Conservation (phyloP, 2,113 vertebrate species). For the Lepisosteus osseus region DNA sequence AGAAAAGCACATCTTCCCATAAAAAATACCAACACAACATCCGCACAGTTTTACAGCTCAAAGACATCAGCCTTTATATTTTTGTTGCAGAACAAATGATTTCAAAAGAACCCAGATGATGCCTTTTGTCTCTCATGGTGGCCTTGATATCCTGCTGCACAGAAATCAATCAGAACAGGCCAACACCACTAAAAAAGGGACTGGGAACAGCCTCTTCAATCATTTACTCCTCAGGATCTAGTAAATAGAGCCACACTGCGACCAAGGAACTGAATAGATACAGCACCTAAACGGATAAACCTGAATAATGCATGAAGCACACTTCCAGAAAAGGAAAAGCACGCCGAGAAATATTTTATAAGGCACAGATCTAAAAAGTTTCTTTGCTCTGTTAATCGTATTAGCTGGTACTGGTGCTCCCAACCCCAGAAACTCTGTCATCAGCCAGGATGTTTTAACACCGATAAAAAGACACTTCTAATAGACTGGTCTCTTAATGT, state of each 20-base stretch:
- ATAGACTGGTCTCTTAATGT: not conserved
- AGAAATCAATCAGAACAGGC: not conserved
- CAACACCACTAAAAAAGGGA: not conserved
- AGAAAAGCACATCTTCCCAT: too few species aligned
- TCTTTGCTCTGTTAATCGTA: conserved; percentile 37
- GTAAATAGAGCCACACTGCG: conserved; percentile 39
- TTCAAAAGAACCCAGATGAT: too few species aligned
- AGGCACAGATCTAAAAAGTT: conserved; percentile 27
- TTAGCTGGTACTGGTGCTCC: conserved; percentile 29
- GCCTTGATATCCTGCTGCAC: not conserved
- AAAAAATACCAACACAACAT: not conserved
- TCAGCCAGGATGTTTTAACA: conserved; percentile 10
- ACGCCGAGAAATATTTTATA: conserved; percentile 43
- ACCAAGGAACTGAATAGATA: conserved; percentile 41
- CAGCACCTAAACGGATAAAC: conserved; percentile 27
- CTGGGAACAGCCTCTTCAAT: conserved; percentile 29
- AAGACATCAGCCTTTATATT: not conserved
- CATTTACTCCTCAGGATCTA: conserved; percentile 39
- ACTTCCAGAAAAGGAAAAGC: conserved; percentile 30
- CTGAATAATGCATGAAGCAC: conserved; percentile 49
- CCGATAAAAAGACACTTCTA: conserved; percentile 19
- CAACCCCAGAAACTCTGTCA: conserved; percentile 15
- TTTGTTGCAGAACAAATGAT: not conserved
- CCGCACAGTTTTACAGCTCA: not conserved
- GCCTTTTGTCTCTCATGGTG: not conserved